Percentiles rank a stretch among this genome's conserved stretches.
Conservation (phyloP, 2,888 invertebrate species). For the Drosophila niveifrons region DNA sequence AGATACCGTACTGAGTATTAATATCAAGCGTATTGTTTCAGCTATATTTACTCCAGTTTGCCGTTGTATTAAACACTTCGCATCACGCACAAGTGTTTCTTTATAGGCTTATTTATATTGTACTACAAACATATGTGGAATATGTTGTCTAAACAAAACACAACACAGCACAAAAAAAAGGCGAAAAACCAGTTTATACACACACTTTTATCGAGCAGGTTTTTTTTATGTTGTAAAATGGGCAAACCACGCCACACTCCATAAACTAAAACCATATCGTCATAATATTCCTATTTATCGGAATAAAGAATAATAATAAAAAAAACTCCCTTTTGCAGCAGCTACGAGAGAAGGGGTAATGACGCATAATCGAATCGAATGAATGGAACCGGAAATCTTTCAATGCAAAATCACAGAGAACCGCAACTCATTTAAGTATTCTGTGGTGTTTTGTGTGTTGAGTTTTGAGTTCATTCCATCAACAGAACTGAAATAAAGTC, state of each 20-base stretch:
- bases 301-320: conserved; percentile 34
- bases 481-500: conserved; percentile 20
- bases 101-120: conserved; percentile 62
- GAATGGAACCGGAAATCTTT: conserved; percentile 52
- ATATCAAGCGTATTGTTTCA: conserved; percentile 64
- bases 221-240: conserved; percentile 56
- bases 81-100: conserved; percentile 74
- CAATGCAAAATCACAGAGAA: conserved; percentile 51
- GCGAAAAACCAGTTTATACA: conserved; percentile 46
- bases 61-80: conserved; percentile 69
- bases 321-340: conserved; percentile 33
- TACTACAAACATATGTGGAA: conserved; percentile 60
- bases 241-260: conserved; percentile 33
- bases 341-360: conserved; percentile 35
- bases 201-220: conserved; percentile 20
- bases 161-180: conserved; percentile 20
- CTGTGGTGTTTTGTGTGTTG: conserved; percentile 48
- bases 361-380: conserved; percentile 51
- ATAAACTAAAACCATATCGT: conserved; percentile 17
- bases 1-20: neutral
- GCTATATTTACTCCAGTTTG: conserved; percentile 72
- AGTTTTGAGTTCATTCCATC: conserved; percentile 23
- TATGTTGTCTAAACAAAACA: conserved; percentile 36
- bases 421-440: conserved; percentile 48
- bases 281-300: conserved; percentile 28